These are phyloP conservation scores for Spizella passerina DNA, from an alignment of 2,797 vertebrate genomes.

Conservation along the genomic window DNA sequence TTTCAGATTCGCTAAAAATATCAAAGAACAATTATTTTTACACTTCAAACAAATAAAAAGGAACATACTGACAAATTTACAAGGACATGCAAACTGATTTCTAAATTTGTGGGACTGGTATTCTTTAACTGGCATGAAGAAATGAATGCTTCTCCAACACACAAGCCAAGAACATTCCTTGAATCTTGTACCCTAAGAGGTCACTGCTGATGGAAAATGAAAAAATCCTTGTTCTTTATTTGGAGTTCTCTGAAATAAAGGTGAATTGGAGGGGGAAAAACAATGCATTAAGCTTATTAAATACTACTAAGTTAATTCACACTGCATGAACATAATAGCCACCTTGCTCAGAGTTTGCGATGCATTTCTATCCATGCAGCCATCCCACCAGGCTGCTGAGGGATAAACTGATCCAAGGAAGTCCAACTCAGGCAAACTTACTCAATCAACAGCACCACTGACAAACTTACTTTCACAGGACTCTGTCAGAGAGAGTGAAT, in stretches of 20 bases:
- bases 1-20: not conserved
- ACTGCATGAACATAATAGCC: not conserved
- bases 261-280: rapidly evolving
- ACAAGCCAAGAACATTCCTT: not conserved
- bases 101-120: not conserved
- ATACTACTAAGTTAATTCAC: not conserved
- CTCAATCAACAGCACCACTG: not conserved
- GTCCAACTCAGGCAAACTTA: not conserved
- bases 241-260: not conserved
- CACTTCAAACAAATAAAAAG: not conserved
- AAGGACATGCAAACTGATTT: not conserved
- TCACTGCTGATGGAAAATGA: not conserved
- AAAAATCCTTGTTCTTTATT: not conserved
- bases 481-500: not conserved
- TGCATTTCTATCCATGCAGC: not conserved
- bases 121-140: not conserved
- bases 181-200: not conserved
- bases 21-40: not conserved
- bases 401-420: not conserved
- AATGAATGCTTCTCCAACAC: not conserved
- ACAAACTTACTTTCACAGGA: not conserved
- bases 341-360: not conserved
- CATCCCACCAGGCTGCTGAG: not conserved
- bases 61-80: not conserved
- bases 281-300: not conserved